phyloP scores from a whole-genome alignment of 2,888 invertebrate species.

The Drosophila longiperda region DNA sequence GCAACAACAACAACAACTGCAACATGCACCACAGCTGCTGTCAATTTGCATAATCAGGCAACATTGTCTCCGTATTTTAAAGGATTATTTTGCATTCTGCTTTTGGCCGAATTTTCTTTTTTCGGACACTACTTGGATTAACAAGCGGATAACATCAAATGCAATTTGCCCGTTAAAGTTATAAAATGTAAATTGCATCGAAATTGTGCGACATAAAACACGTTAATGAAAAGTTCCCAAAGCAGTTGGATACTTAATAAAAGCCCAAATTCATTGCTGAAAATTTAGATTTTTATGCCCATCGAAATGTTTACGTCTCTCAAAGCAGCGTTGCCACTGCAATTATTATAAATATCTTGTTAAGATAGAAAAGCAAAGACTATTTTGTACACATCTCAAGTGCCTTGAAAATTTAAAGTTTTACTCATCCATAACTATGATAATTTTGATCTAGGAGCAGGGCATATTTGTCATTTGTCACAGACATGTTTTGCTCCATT shows the following conservation, averaged over 20 bases:
- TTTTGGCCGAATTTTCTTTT: neutral
- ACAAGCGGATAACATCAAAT: constrained; percentile 29
- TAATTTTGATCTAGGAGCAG: neutral
- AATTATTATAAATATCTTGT: neutral
- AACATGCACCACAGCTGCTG: constrained; percentile 45
- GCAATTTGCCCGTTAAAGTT: constrained; percentile 19
- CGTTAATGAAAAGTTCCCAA: neutral
- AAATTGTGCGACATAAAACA: neutral
- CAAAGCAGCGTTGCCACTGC: neutral
- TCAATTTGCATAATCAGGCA: constrained; percentile 64
- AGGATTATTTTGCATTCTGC: constrained; percentile 30
- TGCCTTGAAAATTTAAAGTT: neutral
- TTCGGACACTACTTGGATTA: constrained; percentile 23
- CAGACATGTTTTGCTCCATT: neutral
- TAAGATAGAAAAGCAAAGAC: neutral
- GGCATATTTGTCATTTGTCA: neutral
- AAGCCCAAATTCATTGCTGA: neutral
- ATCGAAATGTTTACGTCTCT: neutral
- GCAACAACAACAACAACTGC: neutral
- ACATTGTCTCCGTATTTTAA: constrained; percentile 41
- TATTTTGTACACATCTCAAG: too few relatives aligned
- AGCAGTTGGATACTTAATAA: neutral
- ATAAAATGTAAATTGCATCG: constrained; percentile 4
- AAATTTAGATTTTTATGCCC: neutral
- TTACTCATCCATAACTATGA: neutral